phyloP scores from a whole-genome alignment of 2,113 vertebrate species.

The Boulengeromyrus knoepffleri region DNA sequence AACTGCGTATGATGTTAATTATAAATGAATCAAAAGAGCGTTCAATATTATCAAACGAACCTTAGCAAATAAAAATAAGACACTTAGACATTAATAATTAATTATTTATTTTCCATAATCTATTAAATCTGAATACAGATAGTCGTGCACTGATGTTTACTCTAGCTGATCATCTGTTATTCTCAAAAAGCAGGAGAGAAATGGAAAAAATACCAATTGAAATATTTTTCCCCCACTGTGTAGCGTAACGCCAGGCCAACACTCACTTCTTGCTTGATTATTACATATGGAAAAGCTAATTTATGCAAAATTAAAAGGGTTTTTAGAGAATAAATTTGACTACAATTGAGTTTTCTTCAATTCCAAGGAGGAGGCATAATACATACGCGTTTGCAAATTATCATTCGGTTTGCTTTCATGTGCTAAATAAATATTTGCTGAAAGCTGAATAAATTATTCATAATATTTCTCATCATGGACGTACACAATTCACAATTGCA shows the following conservation, averaged over 20 bases:
- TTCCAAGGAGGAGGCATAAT: not conserved
- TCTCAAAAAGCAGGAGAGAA: not conserved
- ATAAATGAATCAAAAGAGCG: not conserved
- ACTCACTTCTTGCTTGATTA: not conserved
- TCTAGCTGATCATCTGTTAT: not conserved
- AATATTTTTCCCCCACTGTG: not conserved
- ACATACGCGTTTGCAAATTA: not conserved
- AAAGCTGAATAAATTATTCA: conserved; percentile 10
- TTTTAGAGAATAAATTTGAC: not conserved
- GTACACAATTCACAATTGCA: not conserved
- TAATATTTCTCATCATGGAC: not conserved
- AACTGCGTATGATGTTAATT: not conserved
- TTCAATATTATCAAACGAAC: not conserved
- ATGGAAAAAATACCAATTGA: not conserved
- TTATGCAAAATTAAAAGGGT: not conserved
- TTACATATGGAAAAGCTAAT: not conserved
- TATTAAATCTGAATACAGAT: not conserved
- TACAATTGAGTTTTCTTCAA: not conserved
- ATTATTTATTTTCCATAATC: not conserved
- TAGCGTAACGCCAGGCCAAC: not conserved
- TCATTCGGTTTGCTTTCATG: conserved; percentile 10
- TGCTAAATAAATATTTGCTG: conserved; percentile 8
- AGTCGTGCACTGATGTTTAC: not conserved
- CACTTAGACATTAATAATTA: not conserved
- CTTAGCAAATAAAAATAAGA: not conserved